A percentile compares a stretch with the other conserved stretches of the same genome.
Evolutionary conservation across 2,888 invertebrate species (phyloP).

Genomic region (Anodontia alba): DNA sequence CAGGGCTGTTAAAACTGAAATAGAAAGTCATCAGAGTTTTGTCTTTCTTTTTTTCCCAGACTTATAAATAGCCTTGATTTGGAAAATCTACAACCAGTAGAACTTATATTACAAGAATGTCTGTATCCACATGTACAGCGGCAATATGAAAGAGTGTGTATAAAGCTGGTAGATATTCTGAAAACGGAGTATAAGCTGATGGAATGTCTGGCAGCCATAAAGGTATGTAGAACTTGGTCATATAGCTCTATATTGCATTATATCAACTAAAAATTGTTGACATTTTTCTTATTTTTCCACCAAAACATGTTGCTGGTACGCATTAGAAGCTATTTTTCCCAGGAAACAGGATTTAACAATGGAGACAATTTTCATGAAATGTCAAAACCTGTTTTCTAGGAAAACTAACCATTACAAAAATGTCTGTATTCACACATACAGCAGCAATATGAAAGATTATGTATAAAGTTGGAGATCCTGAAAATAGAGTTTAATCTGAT

Average conservation of each 20-base stretch:
- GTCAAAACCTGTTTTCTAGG: too few relatives aligned
- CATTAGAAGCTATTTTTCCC: too few relatives aligned
- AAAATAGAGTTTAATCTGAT: constrained; percentile 78
- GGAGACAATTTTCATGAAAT: too few relatives aligned
- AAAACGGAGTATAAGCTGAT: constrained; percentile 78
- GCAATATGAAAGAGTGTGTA: constrained; percentile 76
- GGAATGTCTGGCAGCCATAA: constrained; percentile 79
- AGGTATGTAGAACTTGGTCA: constrained; percentile 70
- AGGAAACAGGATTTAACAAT: too few relatives aligned
- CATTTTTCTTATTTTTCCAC: too few relatives aligned
- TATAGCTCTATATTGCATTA: too few relatives aligned
- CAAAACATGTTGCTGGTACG: too few relatives aligned
- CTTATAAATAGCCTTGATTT: constrained; percentile 44
- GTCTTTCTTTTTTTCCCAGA: constrained; percentile 56
- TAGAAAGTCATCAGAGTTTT: too few relatives aligned
- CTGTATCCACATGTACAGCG: constrained; percentile 77
- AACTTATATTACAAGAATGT: constrained; percentile 75
- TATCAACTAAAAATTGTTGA: too few relatives aligned
- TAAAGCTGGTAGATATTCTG: constrained; percentile 76
- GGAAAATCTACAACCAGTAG: constrained; percentile 68
- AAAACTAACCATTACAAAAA: too few relatives aligned
- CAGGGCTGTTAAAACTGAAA: too few relatives aligned
- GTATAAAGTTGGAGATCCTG: constrained; percentile 74
- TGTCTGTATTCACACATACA: constrained; percentile 80
- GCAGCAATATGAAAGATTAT: constrained; percentile 73